Evolutionary conservation across 53 echinoderm and acorn worm species (phyloP), one percentile per base, ranked within the genome.

Genomic region (Patiria pectinifera): DNA sequence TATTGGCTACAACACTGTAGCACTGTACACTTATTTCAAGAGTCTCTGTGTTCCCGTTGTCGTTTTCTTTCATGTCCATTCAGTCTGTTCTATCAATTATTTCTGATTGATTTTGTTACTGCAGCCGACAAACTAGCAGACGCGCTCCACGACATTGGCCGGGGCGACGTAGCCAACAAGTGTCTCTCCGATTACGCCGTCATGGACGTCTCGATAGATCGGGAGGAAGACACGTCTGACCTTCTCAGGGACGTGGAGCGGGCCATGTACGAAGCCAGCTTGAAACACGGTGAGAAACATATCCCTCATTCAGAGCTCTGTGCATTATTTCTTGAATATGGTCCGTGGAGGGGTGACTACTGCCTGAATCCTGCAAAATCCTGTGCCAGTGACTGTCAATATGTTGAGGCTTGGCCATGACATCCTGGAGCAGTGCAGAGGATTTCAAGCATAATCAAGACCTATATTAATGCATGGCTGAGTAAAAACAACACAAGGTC

Each of bases 151-250:
- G 85, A 92, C 23, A 96, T 96, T 21, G 99, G 96, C 23, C 92
- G 95, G 77, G 95, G 94, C 80, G 99, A 99, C 86, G 91, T 99
- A 15, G 94, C 94, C 44, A 93, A 96, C 59, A 95, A 95, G 90
- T 96, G 96, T 91, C 94, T 99, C 48, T 96, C 93, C 0, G 83
- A 94, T 72, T 94, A 94, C 45, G 92, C 94, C 60, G 93, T 94
- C 60, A 75, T 99, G 82, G 99, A 99, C 91, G 97, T 97, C 71
- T 91, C 96, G 78, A 85, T 88, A 44, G 92, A 94, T 8, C 76
- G 43, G 2, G 91, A 91, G 18, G 91, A 83, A 8, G 95, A 95
- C 48, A 43, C 90, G 16, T 26, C 82, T 15, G 90, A 92, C 45
- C 85, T 85, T 47, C 78, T 85, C 62, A 85, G 69, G 69, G 92